Conservation (phyloP, 92 coral and sea anemone species). For the Virgularia gustaviana region DNA sequence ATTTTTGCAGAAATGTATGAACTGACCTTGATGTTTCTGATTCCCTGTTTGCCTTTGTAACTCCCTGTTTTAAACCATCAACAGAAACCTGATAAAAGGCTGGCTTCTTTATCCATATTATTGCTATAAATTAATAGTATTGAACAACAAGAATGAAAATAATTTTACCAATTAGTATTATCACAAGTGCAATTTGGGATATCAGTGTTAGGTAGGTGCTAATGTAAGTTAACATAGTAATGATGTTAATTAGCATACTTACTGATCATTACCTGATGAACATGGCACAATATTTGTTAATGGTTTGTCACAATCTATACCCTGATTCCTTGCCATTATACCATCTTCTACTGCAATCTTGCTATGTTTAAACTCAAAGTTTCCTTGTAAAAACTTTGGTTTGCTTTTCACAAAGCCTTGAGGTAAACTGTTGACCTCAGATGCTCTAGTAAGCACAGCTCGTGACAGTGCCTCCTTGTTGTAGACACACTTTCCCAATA, state of each 20-base stretch:
- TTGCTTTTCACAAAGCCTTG: slow-evolving; percentile 39
- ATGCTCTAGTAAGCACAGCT: slow-evolving; percentile 67
- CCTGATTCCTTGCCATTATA: slow-evolving; percentile 1
- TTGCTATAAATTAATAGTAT: slow-evolving; percentile 46
- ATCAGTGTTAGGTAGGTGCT: neutral
- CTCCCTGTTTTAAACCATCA: slow-evolving; percentile 88
- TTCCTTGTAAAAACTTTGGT: slow-evolving; percentile 57
- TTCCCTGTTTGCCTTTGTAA: slow-evolving; percentile 60
- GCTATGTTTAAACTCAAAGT: slow-evolving; percentile 63
- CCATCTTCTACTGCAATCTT: slow-evolving; percentile 18
- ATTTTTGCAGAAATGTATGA: neutral
- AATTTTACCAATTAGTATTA: neutral
- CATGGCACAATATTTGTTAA: slow-evolving; percentile 50
- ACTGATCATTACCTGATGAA: slow-evolving; percentile 54
- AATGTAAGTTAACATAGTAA: neutral
- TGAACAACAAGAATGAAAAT: neutral
- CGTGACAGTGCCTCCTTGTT: slow-evolving; percentile 63
- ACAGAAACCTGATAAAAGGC: slow-evolving; percentile 73
- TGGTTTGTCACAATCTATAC: slow-evolving; percentile 11
- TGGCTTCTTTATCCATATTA: slow-evolving; percentile 77
- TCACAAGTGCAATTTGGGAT: neutral
- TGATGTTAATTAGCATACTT: neutral
- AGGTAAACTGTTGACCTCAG: slow-evolving; percentile 32
- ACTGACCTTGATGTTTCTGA: slow-evolving; percentile 81
- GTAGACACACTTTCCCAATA: slow-evolving; percentile 75